Evolutionary conservation across 2,113 vertebrate species (phyloP), one percentile per base, ranked within the genome.

Genomic region (Sylvicapra grimmia): DNA sequence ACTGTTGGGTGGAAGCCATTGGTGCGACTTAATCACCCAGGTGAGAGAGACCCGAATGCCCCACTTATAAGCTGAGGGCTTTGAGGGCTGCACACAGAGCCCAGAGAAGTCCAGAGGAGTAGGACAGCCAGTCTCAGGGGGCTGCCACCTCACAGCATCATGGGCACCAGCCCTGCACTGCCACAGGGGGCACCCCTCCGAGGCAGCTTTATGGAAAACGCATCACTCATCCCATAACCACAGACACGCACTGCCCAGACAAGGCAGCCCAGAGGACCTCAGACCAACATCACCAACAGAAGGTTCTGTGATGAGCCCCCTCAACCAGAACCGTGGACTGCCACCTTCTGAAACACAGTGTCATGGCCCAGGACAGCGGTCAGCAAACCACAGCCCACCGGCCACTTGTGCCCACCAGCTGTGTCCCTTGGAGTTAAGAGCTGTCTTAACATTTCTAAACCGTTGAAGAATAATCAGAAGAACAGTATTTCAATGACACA

Each of bases 301-400:
- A 72, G 19, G 21, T 12, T 29, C 23, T 1, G 0, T 3, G 31
- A 25, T 31, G 29, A 44, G 33, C 23, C 7, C 3, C 8, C 8
- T 25, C n/a, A 29, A 6, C 4, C 49, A 77, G 49, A 87, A 31
- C 54, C 18, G 4, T 0, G 61, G 40, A 31, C 4, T 4, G 27
- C 21, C 27, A 5, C 56, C 47, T 93, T 94, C 85, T 14, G 13
- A 44, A 93, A 59, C 47, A 44, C 14, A 33, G 36, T 5, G 7
- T 21, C 31, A 5, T 2, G 11, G 54, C 54, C 53, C 53, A 31
- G 2, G 59, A 58, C 3, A 16, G n/a, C 0, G 0, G 4, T 23
- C 4, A 5, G 56, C 31, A 29, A 56, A 51, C 3, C 18, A 85
- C 21, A 63, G 12, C 40, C 53, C 47, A 40, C 0, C 1, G 10